Conservation (phyloP, 2,113 vertebrate species). For the Channa maculata region DNA sequence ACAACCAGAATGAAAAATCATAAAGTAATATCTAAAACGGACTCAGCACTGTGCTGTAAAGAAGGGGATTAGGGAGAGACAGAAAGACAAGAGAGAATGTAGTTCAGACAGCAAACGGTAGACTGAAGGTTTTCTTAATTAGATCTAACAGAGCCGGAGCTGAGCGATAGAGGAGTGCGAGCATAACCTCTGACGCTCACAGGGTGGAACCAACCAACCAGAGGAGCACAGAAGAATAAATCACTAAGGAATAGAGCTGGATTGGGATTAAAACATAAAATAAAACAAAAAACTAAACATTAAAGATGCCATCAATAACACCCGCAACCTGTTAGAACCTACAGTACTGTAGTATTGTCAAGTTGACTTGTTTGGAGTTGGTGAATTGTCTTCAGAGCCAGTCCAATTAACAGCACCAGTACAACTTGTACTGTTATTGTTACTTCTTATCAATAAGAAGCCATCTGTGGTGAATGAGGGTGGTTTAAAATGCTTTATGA, state of each 20-base stretch:
- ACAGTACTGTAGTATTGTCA: too few species aligned
- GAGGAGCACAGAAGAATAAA: neutral
- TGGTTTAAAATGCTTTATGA: too few species aligned
- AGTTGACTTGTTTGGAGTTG: too few species aligned
- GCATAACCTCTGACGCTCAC: conserved; percentile 25
- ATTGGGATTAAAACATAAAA: neutral
- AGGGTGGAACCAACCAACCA: conserved; percentile 17
- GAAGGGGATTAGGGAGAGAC: conserved; percentile 3
- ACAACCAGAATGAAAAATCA: neutral
- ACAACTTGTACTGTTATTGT: too few species aligned
- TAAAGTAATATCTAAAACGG: conserved; percentile 9
- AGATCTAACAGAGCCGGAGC: conserved; percentile 38
- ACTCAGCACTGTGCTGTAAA: conserved; percentile 18
- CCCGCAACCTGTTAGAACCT: too few species aligned
- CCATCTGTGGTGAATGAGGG: too few species aligned
- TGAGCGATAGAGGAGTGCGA: conserved; percentile 36
- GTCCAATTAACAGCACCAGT: too few species aligned
- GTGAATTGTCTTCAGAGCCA: too few species aligned
- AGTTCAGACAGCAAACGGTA: conserved; percentile 14
- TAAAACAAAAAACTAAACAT: neutral
- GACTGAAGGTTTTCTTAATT: conserved; percentile 53
- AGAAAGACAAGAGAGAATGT: neutral
- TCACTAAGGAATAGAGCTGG: conserved; percentile 4
- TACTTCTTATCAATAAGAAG: too few species aligned
- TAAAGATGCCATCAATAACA: too few species aligned